Evolutionary conservation across 2,888 invertebrate species (phyloP).

Genomic region (Pseudococcus longispinus): DNA sequence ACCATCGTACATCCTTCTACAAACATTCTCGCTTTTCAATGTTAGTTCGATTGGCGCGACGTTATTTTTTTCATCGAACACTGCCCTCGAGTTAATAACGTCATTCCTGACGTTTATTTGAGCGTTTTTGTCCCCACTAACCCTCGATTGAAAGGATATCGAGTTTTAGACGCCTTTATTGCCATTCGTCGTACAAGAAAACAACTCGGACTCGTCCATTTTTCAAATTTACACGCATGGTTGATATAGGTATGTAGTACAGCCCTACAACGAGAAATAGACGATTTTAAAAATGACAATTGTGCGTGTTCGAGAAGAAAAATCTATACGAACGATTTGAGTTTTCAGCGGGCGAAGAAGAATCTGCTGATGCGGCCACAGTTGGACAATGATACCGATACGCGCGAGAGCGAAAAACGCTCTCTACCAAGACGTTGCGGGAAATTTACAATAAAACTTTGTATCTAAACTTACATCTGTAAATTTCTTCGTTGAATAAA

Average conservation of each 20-base stretch:
- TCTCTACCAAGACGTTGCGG: neutral
- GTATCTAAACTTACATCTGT: conserved; percentile 38
- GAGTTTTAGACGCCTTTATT: conserved; percentile 14
- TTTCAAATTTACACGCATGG: conserved; percentile 22
- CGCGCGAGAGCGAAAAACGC: neutral
- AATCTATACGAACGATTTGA: neutral
- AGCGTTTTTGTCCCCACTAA: neutral
- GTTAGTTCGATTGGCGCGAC: conserved; percentile 9
- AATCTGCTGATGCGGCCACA: neutral
- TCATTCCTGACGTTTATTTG: conserved; percentile 24
- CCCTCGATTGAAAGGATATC: conserved; percentile 19
- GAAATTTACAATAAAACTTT: conserved; percentile 46
- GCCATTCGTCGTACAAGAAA: neutral
- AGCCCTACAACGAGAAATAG: neutral
- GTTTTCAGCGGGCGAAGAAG: neutral
- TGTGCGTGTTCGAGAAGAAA: neutral
- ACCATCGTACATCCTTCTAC: neutral
- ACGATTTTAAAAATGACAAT: neutral
- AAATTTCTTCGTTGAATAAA: conserved; percentile 40
- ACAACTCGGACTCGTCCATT: conserved; percentile 1
- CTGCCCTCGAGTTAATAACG: conserved; percentile 11
- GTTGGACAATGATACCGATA: neutral
- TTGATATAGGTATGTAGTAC: neutral
- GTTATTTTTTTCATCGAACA: neutral
- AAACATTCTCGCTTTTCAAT: conserved; percentile 17